Percentiles rank a stretch among this genome's conserved stretches.
Evolutionary conservation across 2,888 invertebrate genomes (phyloP).

Genomic region (Idaea biselata): DNA sequence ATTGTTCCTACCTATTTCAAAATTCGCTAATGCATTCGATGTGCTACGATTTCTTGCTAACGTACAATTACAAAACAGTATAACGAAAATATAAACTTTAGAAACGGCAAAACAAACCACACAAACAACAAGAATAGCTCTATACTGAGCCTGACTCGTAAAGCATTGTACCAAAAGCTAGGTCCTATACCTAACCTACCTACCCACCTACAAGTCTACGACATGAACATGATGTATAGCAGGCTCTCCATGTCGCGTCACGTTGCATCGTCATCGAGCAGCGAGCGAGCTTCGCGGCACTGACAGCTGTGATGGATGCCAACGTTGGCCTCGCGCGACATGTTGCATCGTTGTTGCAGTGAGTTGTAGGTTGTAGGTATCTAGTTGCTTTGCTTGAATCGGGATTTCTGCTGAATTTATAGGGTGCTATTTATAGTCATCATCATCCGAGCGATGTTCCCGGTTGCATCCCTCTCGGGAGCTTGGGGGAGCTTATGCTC

Average conservation of each 20-base stretch:
- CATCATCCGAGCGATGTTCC: no score
- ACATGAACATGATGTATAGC: slow-evolving; percentile 18
- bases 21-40: no score
- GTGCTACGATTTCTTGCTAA: no score
- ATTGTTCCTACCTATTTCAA: no score
- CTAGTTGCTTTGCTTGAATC: slow-evolving; percentile 8
- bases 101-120: background rate
- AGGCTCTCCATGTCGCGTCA: slow-evolving; percentile 9
- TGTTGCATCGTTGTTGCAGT: background rate
- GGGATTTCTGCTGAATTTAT: background rate
- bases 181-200: slow-evolving; percentile 6
- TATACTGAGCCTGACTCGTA: background rate
- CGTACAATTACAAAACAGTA: no score
- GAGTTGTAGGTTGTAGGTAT: background rate
- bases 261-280: slow-evolving; percentile 20
- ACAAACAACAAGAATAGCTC: background rate
- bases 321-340: background rate
- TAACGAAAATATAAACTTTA: no score
- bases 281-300: slow-evolving; percentile 6
- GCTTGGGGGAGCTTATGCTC: no score
- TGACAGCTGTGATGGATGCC: slow-evolving; percentile 20
- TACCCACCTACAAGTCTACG: slow-evolving; percentile 8
- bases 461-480: no score
- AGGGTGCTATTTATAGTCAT: no score
- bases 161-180: slow-evolving; percentile 3